Conservation (phyloP, 2,797 vertebrate species). For the Falco berigora region DNA sequence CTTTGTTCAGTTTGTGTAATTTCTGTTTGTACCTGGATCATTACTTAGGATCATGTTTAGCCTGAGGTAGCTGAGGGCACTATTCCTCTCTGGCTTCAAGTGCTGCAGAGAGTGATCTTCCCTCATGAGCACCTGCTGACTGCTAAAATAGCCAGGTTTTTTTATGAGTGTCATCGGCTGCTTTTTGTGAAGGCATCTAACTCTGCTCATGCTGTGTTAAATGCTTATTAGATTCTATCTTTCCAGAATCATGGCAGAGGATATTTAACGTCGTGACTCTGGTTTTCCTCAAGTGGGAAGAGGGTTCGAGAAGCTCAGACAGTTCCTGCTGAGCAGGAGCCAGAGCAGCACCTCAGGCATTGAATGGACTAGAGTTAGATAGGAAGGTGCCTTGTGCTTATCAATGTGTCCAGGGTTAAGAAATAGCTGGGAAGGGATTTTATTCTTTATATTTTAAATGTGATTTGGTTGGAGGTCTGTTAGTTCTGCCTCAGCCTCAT, state of each 20-base stretch:
- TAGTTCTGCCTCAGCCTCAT: neutral
- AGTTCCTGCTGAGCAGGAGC: neutral
- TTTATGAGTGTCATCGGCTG: neutral
- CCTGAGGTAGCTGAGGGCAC: neutral
- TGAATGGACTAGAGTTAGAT: neutral
- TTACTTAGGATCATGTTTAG: neutral
- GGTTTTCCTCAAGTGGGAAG: neutral
- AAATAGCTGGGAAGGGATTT: neutral
- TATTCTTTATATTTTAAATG: neutral
- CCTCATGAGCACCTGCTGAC: neutral
- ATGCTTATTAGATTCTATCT: neutral
- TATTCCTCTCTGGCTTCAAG: neutral
- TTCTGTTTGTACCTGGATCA: neutral
- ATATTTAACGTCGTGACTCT: neutral
- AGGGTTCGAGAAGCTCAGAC: fast-evolving
- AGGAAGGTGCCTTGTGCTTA: neutral
- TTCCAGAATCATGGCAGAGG: neutral
- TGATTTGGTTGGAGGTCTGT: neutral
- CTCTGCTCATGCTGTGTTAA: neutral
- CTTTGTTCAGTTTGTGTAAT: neutral
- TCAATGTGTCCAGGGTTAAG: neutral
- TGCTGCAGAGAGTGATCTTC: neutral
- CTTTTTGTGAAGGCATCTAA: neutral
- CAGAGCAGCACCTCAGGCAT: neutral
- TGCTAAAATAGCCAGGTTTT: neutral